Percentiles rank a stretch among this genome's conserved stretches.
These are phyloP conservation scores for Adoxophyes honmai DNA, from an alignment of 1,140 invertebrate genomes.

Conservation along the genomic window DNA sequence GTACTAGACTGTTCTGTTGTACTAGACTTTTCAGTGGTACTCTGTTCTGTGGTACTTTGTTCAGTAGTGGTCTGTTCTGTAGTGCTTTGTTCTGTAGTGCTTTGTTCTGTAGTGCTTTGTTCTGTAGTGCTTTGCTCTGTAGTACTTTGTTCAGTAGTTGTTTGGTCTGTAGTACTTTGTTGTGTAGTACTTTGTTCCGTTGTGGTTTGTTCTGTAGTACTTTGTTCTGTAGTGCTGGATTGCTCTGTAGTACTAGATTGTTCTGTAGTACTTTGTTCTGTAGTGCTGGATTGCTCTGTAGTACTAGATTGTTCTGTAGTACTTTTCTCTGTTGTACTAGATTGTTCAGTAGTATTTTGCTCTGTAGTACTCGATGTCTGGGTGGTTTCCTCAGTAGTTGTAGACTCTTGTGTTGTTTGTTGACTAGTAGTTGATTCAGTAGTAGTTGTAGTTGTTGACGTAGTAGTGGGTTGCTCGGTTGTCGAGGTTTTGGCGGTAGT, in stretches of 20 bases:
- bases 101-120: constrained; percentile 31
- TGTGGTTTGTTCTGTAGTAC: constrained; percentile 19
- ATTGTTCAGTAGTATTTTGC: constrained; percentile 22
- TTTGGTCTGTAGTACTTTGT: constrained; percentile 27
- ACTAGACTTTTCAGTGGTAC: constrained; percentile 26
- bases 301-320: constrained; percentile 34
- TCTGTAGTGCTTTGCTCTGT: constrained; percentile 29
- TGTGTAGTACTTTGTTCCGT: constrained; percentile 28
- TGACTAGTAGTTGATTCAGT: constrained; percentile 25
- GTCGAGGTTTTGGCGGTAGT: constrained; percentile 33
- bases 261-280: constrained; percentile 17
- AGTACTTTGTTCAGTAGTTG: constrained; percentile 36
- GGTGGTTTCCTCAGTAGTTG: constrained; percentile 29
- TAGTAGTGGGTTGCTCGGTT: constrained; percentile 31
- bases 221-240: constrained; percentile 20
- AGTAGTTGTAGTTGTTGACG: constrained; percentile 19
- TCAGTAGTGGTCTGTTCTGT: constrained; percentile 42
- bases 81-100: constrained; percentile 36
- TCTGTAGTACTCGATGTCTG: constrained; percentile 30
- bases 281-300: no score
- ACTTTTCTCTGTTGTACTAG: constrained; percentile 32
- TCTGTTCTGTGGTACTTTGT: constrained; percentile 29
- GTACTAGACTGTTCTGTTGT: constrained; percentile 29
- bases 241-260: constrained; percentile 25
- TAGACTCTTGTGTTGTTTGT: constrained; percentile 25